A percentile compares a stretch with the other conserved stretches of the same genome.
Evolutionary conservation across 2,797 vertebrate genomes (phyloP).

Genomic region (Pseudochromis fuscus): DNA sequence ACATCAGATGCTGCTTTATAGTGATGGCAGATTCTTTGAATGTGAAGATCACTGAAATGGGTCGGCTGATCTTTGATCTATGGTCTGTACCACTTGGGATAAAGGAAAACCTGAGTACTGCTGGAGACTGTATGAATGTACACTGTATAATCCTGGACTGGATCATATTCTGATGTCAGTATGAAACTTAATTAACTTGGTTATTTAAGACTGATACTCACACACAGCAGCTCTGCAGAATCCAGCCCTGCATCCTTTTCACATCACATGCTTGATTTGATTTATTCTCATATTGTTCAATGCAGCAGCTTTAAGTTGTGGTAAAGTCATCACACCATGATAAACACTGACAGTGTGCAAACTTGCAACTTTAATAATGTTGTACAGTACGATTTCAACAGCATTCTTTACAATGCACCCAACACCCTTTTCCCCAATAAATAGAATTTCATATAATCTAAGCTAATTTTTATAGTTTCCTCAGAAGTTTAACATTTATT

Average conservation of each 20-base stretch:
- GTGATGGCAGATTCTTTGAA: no score
- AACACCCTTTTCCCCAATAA: slow-evolving; percentile 68
- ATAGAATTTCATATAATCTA: slow-evolving; percentile 74
- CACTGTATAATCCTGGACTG: not conserved
- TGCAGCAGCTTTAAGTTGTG: not conserved
- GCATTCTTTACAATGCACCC: slow-evolving; percentile 78
- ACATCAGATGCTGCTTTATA: no score
- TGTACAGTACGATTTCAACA: slow-evolving; percentile 81
- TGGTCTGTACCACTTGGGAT: not conserved
- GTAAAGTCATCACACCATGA: slow-evolving; percentile 33
- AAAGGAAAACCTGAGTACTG: no score
- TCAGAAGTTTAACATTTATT: slow-evolving; percentile 68
- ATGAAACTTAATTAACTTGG: not conserved
- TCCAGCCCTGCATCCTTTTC: no score
- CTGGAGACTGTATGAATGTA: no score
- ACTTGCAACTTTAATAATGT: slow-evolving; percentile 84
- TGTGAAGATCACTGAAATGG: no score
- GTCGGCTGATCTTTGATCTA: no score
- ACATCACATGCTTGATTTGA: not conserved
- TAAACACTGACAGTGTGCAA: slow-evolving; percentile 77
- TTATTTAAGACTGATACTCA: no score
- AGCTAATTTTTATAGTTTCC: slow-evolving; percentile 67
- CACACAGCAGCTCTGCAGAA: no score
- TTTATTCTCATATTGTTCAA: not conserved
- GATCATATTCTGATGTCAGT: not conserved